Conservation (phyloP, 2,888 invertebrate genomes). For the Hemistola chrysoprasaria region DNA sequence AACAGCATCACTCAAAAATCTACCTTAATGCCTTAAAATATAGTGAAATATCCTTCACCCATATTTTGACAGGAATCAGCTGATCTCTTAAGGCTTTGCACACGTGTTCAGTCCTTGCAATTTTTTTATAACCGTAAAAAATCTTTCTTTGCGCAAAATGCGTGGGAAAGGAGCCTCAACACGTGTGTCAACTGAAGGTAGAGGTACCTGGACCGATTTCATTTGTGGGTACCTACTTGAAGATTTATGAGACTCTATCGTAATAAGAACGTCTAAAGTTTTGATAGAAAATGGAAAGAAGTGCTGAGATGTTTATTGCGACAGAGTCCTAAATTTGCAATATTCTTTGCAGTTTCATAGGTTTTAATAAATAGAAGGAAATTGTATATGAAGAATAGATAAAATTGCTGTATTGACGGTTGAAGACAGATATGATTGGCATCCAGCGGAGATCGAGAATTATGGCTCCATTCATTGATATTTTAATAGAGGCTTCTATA, state of each 20-base stretch:
- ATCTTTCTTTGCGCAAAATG: slow-evolving; percentile 56
- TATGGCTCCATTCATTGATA: slow-evolving; percentile 1
- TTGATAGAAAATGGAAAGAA: no score
- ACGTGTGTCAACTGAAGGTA: slow-evolving; percentile 53
- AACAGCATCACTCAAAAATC: slow-evolving; percentile 4
- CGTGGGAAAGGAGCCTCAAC: slow-evolving; percentile 56
- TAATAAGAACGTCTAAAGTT: no score
- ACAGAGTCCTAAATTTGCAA: no score
- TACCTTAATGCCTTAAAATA: slow-evolving; percentile 3
- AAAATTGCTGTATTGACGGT: slow-evolving; percentile 33
- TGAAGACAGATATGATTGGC: slow-evolving; percentile 44
- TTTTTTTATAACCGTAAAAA: slow-evolving; percentile 50
- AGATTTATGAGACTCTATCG: no score
- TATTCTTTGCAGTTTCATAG: no score
- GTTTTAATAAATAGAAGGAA: slow-evolving; percentile 14
- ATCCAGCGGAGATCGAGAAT: slow-evolving; percentile 27
- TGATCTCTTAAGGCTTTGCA: slow-evolving; percentile 57
- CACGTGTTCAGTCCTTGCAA: slow-evolving; percentile 63
- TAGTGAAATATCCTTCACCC: slow-evolving; percentile 6
- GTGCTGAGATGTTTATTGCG: no score
- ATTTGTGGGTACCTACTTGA: no score
- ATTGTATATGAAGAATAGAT: slow-evolving; percentile 18
- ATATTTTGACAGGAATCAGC: slow-evolving; percentile 45
- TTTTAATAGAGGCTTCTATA: not conserved
- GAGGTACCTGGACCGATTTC: no score